These are phyloP conservation scores for Nicator chloris DNA, from an alignment of 2,113 vertebrate species.

Conservation along the genomic window DNA sequence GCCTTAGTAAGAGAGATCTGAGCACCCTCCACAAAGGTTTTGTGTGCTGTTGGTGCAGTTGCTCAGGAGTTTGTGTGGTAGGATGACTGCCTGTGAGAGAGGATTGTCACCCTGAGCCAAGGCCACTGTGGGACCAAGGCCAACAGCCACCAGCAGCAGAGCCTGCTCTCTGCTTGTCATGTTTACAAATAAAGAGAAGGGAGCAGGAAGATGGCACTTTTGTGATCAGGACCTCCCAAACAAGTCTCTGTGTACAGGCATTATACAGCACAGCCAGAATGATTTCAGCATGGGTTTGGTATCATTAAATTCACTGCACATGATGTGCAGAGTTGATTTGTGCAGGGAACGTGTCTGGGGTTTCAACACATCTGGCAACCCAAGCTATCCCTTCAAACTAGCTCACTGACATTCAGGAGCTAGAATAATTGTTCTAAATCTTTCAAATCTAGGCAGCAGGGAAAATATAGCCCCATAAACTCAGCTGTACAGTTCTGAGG, in stretches of 20 bases:
- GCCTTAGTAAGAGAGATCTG: background rate
- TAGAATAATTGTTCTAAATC: background rate
- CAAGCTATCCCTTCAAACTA: background rate
- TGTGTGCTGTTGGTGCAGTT: background rate
- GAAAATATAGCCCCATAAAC: background rate
- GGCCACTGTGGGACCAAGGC: background rate
- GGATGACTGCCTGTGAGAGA: background rate
- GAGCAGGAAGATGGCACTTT: background rate
- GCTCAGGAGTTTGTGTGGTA: background rate
- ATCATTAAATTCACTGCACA: background rate
- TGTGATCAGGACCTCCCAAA: background rate
- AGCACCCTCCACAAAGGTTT: background rate
- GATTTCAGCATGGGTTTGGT: background rate
- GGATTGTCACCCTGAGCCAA: fast-evolving
- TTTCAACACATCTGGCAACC: background rate
- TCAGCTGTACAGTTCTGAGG: background rate
- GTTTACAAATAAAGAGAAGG: background rate
- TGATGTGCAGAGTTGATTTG: background rate
- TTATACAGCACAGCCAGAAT: background rate
- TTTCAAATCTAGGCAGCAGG: background rate
- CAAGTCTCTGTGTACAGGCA: background rate
- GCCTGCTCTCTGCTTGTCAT: no score
- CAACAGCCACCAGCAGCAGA: background rate
- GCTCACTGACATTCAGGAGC: background rate
- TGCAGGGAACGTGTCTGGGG: background rate